Evolutionary conservation across 2,113 vertebrate species (phyloP), one percentile per base, ranked within the genome.

Genomic region (Hippocampus abdominalis): DNA sequence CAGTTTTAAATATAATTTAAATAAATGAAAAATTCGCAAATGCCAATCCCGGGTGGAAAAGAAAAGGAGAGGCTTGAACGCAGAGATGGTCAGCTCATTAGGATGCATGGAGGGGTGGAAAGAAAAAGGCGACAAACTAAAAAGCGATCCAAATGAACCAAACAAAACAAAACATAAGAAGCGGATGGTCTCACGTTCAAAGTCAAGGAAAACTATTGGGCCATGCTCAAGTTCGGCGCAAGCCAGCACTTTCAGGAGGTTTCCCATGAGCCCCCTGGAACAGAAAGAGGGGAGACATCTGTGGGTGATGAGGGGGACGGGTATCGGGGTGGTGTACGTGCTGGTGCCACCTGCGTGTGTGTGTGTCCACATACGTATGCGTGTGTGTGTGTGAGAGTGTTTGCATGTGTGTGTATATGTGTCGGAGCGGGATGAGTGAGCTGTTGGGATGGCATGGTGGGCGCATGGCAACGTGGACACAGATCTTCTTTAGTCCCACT

Each of bases 171-270:
- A 88, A 90, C 89, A 91, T 84, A 91, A 93, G 84, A 93, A 94
- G 91, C 88, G 82, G 86, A 93, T 93, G 93, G 92, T 94, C 95
- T 96, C 95, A 96, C 94, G 93, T 96, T 96, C 94, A 96, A 96
- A 96, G 95, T 95, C 95, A 96, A 96, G 95, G 94, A 94, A 95
- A 96, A 96, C 93, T 93, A 94, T 96, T 93, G 92, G 94, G 93
- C 95, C 94, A 94, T 95, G 95, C 93, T 96, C 95, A 94, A 95
- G 94, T 82, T 96, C 94, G 92, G 92, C 90, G 93, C 94, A 95
- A 94, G 95, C 92, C 94, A 95, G 94, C 92, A 95, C 94, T 95
- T 95, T 96, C 93, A 96, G 94, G 93, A 96, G 94, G 92, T 95
- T 95, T 92, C 95, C 95, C 95, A 96, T 95, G 92, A 94, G 93